These are phyloP conservation scores for Vireo altiloquus DNA, from an alignment of 2,113 vertebrate species.

Conservation along the genomic window DNA sequence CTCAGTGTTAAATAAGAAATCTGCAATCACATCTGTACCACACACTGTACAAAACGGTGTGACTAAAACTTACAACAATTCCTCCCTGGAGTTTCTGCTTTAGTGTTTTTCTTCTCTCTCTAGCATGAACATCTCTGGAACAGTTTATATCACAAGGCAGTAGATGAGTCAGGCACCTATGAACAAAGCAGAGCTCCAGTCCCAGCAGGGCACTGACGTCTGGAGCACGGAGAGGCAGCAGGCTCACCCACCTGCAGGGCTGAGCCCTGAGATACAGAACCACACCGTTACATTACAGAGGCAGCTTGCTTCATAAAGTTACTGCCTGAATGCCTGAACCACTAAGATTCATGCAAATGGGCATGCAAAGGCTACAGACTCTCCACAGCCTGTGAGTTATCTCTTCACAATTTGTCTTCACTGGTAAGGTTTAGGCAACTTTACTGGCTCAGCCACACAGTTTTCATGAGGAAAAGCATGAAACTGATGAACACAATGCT, in stretches of 20 bases:
- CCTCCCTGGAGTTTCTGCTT: not conserved
- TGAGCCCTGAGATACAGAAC: not conserved
- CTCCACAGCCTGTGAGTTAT: not conserved
- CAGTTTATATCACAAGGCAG: not conserved
- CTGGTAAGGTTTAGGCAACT: not conserved
- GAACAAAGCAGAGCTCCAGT: not conserved
- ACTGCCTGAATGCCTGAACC: not conserved
- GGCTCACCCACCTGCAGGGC: not conserved
- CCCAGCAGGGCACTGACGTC: accelerated
- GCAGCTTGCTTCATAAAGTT: not conserved
- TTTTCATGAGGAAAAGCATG: not conserved
- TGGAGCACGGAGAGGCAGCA: not conserved
- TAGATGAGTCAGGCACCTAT: not conserved
- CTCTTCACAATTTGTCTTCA: not conserved
- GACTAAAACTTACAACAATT: not conserved
- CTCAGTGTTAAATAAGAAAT: not conserved
- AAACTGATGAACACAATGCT: not conserved
- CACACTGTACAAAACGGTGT: not conserved
- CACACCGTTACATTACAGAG: not conserved
- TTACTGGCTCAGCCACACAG: not conserved
- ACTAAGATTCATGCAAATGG: not conserved
- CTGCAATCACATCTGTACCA: not conserved
- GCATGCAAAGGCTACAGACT: not conserved
- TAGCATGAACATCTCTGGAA: not conserved
- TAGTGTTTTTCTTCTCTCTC: not conserved